These are phyloP conservation scores for Lochmaea capreae DNA, from an alignment of 2,888 invertebrate genomes.

Conservation along the genomic window DNA sequence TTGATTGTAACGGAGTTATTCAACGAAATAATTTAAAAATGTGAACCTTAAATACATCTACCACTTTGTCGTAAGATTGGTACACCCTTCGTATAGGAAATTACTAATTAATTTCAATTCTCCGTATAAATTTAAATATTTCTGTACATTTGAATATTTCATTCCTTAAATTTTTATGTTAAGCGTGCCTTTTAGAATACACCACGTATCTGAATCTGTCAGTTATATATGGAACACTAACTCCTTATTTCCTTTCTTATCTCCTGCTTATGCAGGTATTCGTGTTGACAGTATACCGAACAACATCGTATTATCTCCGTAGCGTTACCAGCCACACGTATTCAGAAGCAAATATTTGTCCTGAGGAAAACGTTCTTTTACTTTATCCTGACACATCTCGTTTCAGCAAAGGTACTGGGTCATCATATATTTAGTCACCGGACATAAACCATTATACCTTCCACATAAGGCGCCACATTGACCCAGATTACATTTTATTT, in stretches of 20 bases:
- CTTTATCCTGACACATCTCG: conserved; percentile 12
- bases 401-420: neutral
- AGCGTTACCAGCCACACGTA: conserved; percentile 9
- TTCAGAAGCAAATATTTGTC: conserved; percentile 26
- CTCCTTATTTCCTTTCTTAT: conserved; percentile 12
- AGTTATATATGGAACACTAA: neutral
- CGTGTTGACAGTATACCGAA: conserved; percentile 30
- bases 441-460: conserved; percentile 4
- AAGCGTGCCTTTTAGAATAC: no score
- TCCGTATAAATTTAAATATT: no score
- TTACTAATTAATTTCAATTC: no score
- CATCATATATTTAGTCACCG: conserved; percentile 12
- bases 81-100: no score
- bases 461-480: neutral
- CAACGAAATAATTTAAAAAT: no score
- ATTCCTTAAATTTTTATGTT: no score
- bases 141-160: no score
- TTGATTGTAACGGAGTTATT: no score
- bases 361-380: conserved; percentile 32
- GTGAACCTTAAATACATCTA: no score
- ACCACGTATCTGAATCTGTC: no score
- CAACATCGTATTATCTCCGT: conserved; percentile 23
- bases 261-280: conserved; percentile 21
- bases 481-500: neutral
- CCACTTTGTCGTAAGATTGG: no score